Base-by-base conservation (phyloP, 1,140 invertebrate genomes). In the Nasonia longicornis region DNA sequence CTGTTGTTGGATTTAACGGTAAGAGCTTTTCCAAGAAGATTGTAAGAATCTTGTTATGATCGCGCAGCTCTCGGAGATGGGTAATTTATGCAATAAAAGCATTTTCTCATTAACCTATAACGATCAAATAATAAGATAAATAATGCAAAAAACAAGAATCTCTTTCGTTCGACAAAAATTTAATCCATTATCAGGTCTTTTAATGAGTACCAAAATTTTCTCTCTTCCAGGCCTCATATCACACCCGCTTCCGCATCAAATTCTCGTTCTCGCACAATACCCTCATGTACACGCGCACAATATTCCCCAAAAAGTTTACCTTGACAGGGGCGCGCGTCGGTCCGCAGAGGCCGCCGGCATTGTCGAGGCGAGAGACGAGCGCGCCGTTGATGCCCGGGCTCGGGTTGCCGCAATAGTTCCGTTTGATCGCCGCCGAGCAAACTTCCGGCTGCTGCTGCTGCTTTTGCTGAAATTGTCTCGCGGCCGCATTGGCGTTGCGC, bases 391-490 rank as follows among this genome's bases (percentile, higher is more conserved):
- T 35, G 63, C 35, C 45, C 0, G 10, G 0, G 63, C 22, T 8
- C 3, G 20, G 22, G 64, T 77, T 69, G 11, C 67, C 76, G 45
- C 22, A 31, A 52, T 70, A 48, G 38, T 69, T 78, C n/a, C 45
- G 64, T n/a, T 42, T 42, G 70, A 72, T 72, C 31, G 38, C 31
- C 70, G 42, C n/a, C 48, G 10, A 22, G 35, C 48, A 58, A 74
- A 74, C 14, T 76, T 76, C 75, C 63, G 63, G 4, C 12, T 31
- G 52, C 35, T 74, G 71, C 16, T 52, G 52, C 52, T 58, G 52
- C 52, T 58, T 16, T 58, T 31, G 52, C 35, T 74, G 71, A 58
- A 76, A 81, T 76, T 81, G 72, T 22, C 64, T 16, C 6, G 75
- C 38, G 1, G 63, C 20, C 4, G 31, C 45, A 16, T 29, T 38